A percentile compares a stretch with the other conserved stretches of the same genome.
Conservation (phyloP, 2,797 vertebrate species). For the Diglossa cyanea region DNA sequence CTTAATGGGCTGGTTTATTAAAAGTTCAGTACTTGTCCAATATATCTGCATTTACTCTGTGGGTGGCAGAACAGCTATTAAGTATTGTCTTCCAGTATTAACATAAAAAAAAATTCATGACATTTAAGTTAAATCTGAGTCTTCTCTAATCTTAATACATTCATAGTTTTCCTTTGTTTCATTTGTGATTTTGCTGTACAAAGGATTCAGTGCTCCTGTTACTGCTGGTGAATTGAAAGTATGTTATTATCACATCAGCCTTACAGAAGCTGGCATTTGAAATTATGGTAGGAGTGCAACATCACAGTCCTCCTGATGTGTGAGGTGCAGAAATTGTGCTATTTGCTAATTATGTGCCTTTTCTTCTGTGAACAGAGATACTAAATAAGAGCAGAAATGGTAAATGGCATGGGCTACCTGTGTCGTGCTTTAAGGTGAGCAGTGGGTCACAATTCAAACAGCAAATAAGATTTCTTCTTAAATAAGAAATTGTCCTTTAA, state of each 20-base stretch:
- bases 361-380: slow-evolving; percentile 34
- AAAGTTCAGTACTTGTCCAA: background rate
- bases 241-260: slow-evolving; percentile 68
- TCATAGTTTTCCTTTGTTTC: slow-evolving; percentile 51
- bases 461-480: background rate
- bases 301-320: slow-evolving; percentile 41
- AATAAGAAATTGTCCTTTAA: background rate
- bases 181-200: slow-evolving; percentile 33
- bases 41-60: slow-evolving; percentile 3
- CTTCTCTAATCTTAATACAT: slow-evolving; percentile 47
- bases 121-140: slow-evolving; percentile 55
- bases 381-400: slow-evolving; percentile 21
- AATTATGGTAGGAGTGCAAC: slow-evolving; percentile 38
- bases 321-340: slow-evolving; percentile 42
- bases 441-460: background rate
- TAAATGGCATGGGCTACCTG: slow-evolving; percentile 8
- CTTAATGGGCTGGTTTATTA: background rate
- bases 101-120: slow-evolving; percentile 22
- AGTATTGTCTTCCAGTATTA: slow-evolving; percentile 28
- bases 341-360: slow-evolving; percentile 68
- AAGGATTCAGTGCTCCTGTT: slow-evolving; percentile 32
- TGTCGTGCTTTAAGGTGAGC: slow-evolving; percentile 35
- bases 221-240: slow-evolving; percentile 54
- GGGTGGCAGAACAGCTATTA: slow-evolving; percentile 23
- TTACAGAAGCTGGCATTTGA: slow-evolving; percentile 20